Percentiles rank a stretch among this genome's conserved stretches.
phyloP scores from a whole-genome alignment of 2,888 invertebrate genomes.

The Philopedon plagiatum region DNA sequence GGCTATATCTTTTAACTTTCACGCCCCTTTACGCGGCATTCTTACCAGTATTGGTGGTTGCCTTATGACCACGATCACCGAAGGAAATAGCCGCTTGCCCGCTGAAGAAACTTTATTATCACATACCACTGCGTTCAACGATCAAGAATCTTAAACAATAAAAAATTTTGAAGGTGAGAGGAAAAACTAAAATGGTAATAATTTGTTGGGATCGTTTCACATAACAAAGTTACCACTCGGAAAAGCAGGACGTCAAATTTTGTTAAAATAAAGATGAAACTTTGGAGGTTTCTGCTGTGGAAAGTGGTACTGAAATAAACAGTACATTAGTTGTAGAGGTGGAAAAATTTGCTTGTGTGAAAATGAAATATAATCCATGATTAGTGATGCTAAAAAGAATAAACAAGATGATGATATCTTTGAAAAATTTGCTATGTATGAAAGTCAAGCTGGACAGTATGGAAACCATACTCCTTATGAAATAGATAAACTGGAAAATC shows the following conservation, averaged over 20 bases:
- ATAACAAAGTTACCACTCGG: conserved; percentile 46
- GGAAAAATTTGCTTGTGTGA: background rate
- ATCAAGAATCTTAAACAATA: conserved; percentile 46
- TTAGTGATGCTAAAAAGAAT: background rate
- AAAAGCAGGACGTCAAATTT: conserved; percentile 43
- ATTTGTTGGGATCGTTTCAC: conserved; percentile 43
- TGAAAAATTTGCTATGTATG: background rate
- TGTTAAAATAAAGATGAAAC: conserved; percentile 52
- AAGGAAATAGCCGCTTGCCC: conserved; percentile 53
- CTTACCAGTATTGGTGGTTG: conserved; percentile 46
- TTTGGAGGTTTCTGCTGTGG: conserved; percentile 50
- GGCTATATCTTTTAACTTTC: too few species aligned
- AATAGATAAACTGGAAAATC: background rate
- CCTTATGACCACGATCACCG: conserved; percentile 52
- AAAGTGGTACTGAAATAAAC: conserved; percentile 23
- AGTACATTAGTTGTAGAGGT: background rate
- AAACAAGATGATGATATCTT: background rate
- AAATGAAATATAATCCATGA: background rate
- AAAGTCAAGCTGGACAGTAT: background rate
- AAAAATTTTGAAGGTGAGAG: conserved; percentile 54
- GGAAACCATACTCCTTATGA: background rate
- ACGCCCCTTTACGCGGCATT: too few species aligned
- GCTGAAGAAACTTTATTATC: background rate
- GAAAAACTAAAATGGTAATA: conserved; percentile 37
- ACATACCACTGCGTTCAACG: conserved; percentile 42